phyloP scores from a whole-genome alignment of 2,888 invertebrate species.

The Norana najaformis region DNA sequence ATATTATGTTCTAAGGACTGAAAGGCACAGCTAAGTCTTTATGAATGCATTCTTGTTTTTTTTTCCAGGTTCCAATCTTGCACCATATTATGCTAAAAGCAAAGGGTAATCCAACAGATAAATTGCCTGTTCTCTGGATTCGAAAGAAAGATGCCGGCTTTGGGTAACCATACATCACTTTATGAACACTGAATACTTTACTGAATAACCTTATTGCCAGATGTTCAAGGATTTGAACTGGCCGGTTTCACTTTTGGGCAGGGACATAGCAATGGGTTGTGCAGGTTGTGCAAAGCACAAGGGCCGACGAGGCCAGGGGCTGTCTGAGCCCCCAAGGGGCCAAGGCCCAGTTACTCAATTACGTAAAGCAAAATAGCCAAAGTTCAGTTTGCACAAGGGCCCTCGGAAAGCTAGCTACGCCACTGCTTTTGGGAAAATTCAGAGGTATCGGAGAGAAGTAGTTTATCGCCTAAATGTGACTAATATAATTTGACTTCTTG shows the following conservation, averaged over 20 bases:
- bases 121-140: slow-evolving; percentile 96
- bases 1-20: not conserved
- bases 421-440: not conserved
- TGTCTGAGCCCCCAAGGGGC: no score
- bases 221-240: not conserved
- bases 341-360: no score
- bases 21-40: not conserved
- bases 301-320: no score
- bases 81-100: slow-evolving; percentile 97
- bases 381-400: no score
- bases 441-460: not conserved
- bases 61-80: slow-evolving; percentile 68
- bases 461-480: not conserved
- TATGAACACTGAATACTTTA: not conserved
- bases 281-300: no score
- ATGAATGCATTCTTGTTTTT: not conserved
- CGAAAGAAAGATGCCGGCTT: slow-evolving; percentile 93
- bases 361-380: no score
- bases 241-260: no score
- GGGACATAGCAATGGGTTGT: no score
- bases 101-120: slow-evolving; percentile 75
- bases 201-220: not conserved
- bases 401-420: not conserved
- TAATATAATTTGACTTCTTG: not conserved
- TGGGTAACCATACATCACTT: slow-evolving; percentile 66